Evolutionary conservation across 2,797 vertebrate species (phyloP).

Genomic region (Rhadinocentrus ornatus): DNA sequence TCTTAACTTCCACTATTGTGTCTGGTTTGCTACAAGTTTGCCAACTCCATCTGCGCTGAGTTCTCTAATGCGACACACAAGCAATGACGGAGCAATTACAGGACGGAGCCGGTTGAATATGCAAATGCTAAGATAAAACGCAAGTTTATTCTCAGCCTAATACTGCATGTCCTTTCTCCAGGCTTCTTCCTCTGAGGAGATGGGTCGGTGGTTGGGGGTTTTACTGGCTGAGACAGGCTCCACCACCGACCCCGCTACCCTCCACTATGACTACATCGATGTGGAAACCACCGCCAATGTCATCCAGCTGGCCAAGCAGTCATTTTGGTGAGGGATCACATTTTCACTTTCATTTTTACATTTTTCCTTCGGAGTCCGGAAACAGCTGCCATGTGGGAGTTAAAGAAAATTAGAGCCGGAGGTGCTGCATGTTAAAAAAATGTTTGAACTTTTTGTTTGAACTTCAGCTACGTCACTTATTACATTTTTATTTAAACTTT

Average conservation of each 20-base stretch:
- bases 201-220: slow-evolving; percentile 97
- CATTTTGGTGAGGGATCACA: slow-evolving; percentile 89
- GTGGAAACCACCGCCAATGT: slow-evolving; percentile 95
- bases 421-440: no score
- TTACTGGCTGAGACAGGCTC: slow-evolving; percentile 94
- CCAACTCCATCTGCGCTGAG: no score
- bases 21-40: no score
- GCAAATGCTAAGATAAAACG: no score
- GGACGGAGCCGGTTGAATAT: no score
- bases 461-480: no score
- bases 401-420: no score
- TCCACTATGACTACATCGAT: slow-evolving; percentile 98
- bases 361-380: background rate
- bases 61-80: no score
- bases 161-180: slow-evolving; percentile 46
- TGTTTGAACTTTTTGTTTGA: no score
- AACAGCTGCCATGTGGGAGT: background rate
- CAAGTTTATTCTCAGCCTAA: background rate
- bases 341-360: background rate
- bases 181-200: slow-evolving; percentile 93
- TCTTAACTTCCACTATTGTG: no score
- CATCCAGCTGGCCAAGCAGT: slow-evolving; percentile 96
- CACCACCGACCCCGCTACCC: slow-evolving; percentile 91
- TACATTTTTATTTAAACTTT: no score
- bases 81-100: no score